Conservation (phyloP, 2,888 invertebrate genomes). For the Caenorhabditis virilis region DNA sequence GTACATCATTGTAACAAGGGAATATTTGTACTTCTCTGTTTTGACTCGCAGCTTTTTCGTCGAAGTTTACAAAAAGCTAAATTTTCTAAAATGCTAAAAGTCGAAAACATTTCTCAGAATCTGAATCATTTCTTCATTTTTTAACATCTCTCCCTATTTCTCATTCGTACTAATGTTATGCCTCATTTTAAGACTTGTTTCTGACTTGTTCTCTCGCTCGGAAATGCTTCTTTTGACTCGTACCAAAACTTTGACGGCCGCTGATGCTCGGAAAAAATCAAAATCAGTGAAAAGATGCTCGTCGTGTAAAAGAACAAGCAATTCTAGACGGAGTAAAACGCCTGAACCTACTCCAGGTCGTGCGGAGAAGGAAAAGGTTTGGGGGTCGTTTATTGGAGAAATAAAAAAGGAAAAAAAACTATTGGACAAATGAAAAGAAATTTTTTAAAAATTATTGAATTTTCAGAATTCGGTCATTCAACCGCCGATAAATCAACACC, state of each 20-base stretch:
- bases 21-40: no score
- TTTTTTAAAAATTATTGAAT: background rate
- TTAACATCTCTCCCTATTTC: no score
- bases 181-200: no score
- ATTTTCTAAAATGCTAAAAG: no score
- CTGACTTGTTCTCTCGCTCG: no score
- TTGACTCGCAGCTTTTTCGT: no score
- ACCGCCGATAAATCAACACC: constrained; percentile 22
- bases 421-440: background rate
- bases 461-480: constrained; percentile 44
- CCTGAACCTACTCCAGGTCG: constrained; percentile 17
- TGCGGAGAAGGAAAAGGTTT: constrained; percentile 23
- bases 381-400: constrained; percentile 1
- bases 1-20: no score
- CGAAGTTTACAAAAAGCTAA: no score
- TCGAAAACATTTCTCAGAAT: no score
- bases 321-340: constrained; percentile 29
- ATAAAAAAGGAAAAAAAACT: background rate
- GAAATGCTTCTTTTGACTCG: constrained; percentile 46
- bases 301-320: constrained; percentile 32
- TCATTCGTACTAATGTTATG: no score
- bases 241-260: constrained; percentile 36
- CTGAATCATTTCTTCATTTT: no score
- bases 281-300: constrained; percentile 38
- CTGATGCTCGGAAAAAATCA: constrained; percentile 37